These are phyloP conservation scores for Galleria mellonella DNA, from an alignment of 1,140 invertebrate species.

Conservation along the genomic window DNA sequence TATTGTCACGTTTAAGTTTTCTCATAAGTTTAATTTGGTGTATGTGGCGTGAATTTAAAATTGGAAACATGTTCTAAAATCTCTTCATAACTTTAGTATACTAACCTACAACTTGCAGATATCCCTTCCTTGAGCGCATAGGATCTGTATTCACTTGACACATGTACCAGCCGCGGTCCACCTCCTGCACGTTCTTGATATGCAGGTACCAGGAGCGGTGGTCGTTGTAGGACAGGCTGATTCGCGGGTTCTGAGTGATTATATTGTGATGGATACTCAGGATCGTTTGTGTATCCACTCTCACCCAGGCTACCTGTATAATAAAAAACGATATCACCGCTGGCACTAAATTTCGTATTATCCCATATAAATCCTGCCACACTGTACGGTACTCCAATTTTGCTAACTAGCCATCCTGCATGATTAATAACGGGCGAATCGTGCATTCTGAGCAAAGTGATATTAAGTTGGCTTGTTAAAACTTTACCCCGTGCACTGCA, in stretches of 20 bases:
- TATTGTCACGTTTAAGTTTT: too few relatives aligned
- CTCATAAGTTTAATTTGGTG: too few relatives aligned
- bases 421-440: constrained; percentile 70
- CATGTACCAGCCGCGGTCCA: constrained; percentile 90
- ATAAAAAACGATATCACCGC: background rate
- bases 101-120: constrained; percentile 91
- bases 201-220: constrained; percentile 92
- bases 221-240: constrained; percentile 90
- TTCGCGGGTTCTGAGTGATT: constrained; percentile 90
- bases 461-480: constrained; percentile 74
- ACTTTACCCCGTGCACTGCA: constrained; percentile 54
- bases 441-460: constrained; percentile 66
- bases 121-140: constrained; percentile 88
- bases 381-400: constrained; percentile 55
- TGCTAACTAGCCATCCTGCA: constrained; percentile 67
- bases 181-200: constrained; percentile 87
- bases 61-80: too few relatives aligned
- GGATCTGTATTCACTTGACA: constrained; percentile 91
- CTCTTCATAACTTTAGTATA: too few relatives aligned
- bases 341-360: background rate
- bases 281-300: constrained; percentile 93
- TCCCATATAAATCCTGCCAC: constrained; percentile 34
- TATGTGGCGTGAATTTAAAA: too few relatives aligned
- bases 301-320: constrained; percentile 90
- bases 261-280: constrained; percentile 92